Percentiles rank a stretch among this genome's conserved stretches.
These are phyloP conservation scores for Phylloscopus collybita DNA, from an alignment of 2,797 vertebrate species.

Conservation along the genomic window DNA sequence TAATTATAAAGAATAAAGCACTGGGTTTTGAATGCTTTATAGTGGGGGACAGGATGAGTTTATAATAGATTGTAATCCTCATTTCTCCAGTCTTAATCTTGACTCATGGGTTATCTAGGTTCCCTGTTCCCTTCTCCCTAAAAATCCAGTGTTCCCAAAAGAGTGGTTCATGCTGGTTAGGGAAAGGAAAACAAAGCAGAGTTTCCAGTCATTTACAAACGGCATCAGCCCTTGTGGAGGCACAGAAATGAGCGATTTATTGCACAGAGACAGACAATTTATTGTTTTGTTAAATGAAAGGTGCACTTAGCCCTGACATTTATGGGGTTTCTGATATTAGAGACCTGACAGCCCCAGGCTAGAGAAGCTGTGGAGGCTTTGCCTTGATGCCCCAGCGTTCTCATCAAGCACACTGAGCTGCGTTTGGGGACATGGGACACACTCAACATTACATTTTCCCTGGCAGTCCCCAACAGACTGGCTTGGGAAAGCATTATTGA, in stretches of 20 bases:
- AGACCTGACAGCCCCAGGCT: not conserved
- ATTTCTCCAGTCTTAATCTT: not conserved
- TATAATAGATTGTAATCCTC: not conserved
- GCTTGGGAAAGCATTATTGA: constrained; percentile 73
- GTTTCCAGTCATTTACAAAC: not conserved
- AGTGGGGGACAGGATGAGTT: rapidly evolving
- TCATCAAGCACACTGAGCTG: not conserved
- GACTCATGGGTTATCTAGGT: not conserved
- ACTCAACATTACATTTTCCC: constrained; percentile 7
- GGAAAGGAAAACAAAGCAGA: not conserved
- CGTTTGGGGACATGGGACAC: not conserved
- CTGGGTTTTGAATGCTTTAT: not conserved
- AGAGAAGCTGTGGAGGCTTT: not conserved
- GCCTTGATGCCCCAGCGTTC: not conserved
- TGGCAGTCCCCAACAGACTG: constrained; percentile 34
- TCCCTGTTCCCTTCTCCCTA: not conserved
- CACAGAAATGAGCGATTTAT: not conserved
- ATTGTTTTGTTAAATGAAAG: constrained; percentile 23
- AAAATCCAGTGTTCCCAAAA: not conserved
- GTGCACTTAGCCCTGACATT: not conserved
- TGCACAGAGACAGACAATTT: constrained; percentile 2
- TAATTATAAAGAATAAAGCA: not conserved
- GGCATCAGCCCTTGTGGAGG: not conserved
- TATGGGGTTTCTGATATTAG: not conserved
- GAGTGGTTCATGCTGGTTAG: rapidly evolving